Conservation (phyloP, 2,888 invertebrate genomes). For the Suillia variegata region DNA sequence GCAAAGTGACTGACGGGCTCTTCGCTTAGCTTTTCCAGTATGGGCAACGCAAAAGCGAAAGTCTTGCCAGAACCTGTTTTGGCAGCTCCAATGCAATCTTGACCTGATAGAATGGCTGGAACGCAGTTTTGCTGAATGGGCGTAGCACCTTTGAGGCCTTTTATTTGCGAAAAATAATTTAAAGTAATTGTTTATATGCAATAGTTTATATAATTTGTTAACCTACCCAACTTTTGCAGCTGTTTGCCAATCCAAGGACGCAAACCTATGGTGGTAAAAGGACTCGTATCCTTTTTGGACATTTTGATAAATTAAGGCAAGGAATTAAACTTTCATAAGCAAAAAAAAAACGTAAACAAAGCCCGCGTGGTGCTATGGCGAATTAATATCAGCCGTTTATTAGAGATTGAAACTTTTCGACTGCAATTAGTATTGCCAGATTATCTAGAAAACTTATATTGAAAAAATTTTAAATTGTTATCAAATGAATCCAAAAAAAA, state of each 20-base stretch:
- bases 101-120: slow-evolving; percentile 75
- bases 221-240: slow-evolving; percentile 71
- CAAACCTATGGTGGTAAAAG: slow-evolving; percentile 69
- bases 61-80: slow-evolving; percentile 99
- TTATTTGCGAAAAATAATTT: too few species aligned
- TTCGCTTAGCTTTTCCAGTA: slow-evolving; percentile 86
- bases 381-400: too few species aligned
- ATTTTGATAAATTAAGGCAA: too few species aligned
- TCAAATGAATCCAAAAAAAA: too few species aligned
- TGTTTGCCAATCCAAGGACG: slow-evolving; percentile 78
- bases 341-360: too few species aligned
- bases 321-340: too few species aligned
- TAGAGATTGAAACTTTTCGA: too few species aligned
- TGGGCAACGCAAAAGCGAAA: slow-evolving; percentile 94
- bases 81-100: slow-evolving; percentile 93
- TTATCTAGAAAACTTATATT: too few species aligned
- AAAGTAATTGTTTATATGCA: too few species aligned
- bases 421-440: too few species aligned
- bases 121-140: slow-evolving; percentile 84
- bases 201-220: not conserved
- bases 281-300: slow-evolving; percentile 49
- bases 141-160: slow-evolving; percentile 80
- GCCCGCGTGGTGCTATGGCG: too few species aligned
- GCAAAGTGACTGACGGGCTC: slow-evolving; percentile 98
- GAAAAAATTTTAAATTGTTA: too few species aligned